Evolutionary conservation across 1,140 invertebrate species (phyloP), one percentile per base, ranked within the genome.

Genomic region (Lordiphosa mommai): DNA sequence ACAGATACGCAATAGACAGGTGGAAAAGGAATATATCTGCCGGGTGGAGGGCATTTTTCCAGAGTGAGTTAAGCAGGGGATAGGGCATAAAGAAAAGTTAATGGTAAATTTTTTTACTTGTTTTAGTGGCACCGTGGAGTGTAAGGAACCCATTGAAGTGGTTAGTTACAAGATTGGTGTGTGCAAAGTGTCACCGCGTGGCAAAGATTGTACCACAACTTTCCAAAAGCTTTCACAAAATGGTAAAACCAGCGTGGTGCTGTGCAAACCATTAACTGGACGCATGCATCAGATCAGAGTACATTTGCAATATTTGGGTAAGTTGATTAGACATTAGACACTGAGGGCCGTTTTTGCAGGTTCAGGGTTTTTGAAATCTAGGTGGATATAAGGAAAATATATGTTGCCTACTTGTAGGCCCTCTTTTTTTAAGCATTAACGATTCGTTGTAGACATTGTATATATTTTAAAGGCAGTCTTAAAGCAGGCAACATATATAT

Each of bases 261-360:
- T 96, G 12, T 99, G 97, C 90, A 94, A 94, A 68, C 97, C 98
- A 1, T 94, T 96, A 72, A 99, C 98, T 0, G 98, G 98, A 0
- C 91, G 98, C 60, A 99, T 99, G 93, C 98, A 99, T 90, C 98
- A 99, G 90, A 99, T 99, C 68, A 92, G 98, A 50, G 97, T 99
- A 10, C 98, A 99, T 90, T 92, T 99, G 34, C 98, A 99, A 89
- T 99, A 96, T 36, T 57, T 85, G 33, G 80, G 76, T 82, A 58
- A 32, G 40, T 1, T 6, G 0, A 3, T 2, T 4, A 29, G 4
- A 5, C 5, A 1, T 9, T n/a, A n/a, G n/a, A n/a, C n/a, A n/a
- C n/a, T n/a, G n/a, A n/a, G n/a, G n/a, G n/a, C n/a, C n/a, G n/a
- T n/a, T n/a, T n/a, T n/a, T n/a, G n/a, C n/a, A n/a, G n/a, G n/a